A percentile compares a stretch with the other conserved stretches of the same genome.
These are phyloP conservation scores for Lampris megalopsis DNA, from an alignment of 2,113 vertebrate species.

Conservation along the genomic window DNA sequence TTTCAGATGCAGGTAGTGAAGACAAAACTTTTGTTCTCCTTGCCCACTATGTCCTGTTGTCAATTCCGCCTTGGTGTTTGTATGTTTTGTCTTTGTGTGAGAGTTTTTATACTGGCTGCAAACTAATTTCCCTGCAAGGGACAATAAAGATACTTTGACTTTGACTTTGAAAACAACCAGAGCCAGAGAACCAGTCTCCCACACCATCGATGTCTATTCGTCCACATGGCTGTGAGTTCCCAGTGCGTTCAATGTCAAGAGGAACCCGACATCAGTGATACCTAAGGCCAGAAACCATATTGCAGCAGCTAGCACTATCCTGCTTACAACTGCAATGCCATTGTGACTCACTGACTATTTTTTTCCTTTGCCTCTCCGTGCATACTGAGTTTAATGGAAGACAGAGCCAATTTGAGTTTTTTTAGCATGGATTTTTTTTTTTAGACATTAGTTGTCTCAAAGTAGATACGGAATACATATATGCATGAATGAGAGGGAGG, in stretches of 20 bases:
- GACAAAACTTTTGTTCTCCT: no score
- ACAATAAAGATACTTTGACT: conserved; percentile 10
- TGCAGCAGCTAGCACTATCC: conserved; percentile 64
- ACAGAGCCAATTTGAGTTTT: not conserved
- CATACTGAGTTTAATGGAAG: conserved; percentile 44
- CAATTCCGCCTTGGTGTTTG: no score
- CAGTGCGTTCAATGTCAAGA: conserved; percentile 55
- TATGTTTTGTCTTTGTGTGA: no score
- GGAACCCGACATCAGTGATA: conserved; percentile 52
- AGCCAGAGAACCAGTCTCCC: conserved; percentile 46
- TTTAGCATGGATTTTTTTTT: no score
- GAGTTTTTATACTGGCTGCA: no score
- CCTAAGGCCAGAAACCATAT: conserved; percentile 56
- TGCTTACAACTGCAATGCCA: conserved; percentile 57
- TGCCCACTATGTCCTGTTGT: no score
- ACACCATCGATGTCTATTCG: conserved; percentile 49
- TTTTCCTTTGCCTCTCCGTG: conserved; percentile 38
- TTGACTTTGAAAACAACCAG: conserved; percentile 27
- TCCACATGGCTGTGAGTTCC: conserved; percentile 53
- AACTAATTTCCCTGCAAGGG: no score
- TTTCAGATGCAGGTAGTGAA: not conserved
- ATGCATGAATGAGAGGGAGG: no score
- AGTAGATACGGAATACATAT: no score
- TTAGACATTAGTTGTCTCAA: no score
- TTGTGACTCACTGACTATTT: conserved; percentile 50